Evolutionary conservation across 2,888 invertebrate species (phyloP).

Genomic region (Phasia obesa): DNA sequence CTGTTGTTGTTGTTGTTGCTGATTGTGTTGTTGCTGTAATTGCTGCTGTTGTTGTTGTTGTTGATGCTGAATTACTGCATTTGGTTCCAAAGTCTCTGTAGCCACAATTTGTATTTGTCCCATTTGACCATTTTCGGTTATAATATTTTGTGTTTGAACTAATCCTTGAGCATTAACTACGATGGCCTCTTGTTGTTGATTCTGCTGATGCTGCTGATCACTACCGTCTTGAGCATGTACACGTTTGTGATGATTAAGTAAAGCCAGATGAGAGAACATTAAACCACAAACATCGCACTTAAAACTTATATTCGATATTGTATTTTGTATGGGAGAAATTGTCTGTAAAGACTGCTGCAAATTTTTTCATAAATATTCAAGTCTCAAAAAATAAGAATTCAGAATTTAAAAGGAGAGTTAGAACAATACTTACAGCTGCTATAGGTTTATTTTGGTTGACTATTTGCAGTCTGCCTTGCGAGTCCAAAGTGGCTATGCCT

Average conservation of each 20-base stretch:
- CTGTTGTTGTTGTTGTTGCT: slow-evolving; percentile 70
- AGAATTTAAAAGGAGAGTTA: not conserved
- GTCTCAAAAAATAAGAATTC: not conserved
- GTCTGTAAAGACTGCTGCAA: slow-evolving; percentile 67
- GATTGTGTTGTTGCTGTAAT: slow-evolving; percentile 75
- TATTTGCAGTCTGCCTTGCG: slow-evolving; percentile 82
- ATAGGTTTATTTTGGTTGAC: slow-evolving; percentile 82
- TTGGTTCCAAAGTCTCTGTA: slow-evolving; percentile 82
- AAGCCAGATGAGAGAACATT: slow-evolving; percentile 91
- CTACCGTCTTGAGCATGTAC: slow-evolving; percentile 87
- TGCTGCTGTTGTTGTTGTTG: slow-evolving; percentile 66
- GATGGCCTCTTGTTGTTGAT: slow-evolving; percentile 82
- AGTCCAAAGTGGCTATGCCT: slow-evolving; percentile 82
- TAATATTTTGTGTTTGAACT: slow-evolving; percentile 82
- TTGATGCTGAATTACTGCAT: slow-evolving; percentile 70
- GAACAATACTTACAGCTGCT: slow-evolving; percentile 77
- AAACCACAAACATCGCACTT: slow-evolving; percentile 94
- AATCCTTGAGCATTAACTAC: slow-evolving; percentile 84
- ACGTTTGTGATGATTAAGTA: slow-evolving; percentile 93
- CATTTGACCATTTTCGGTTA: slow-evolving; percentile 82
- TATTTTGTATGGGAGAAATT: slow-evolving; percentile 84
- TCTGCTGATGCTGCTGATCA: slow-evolving; percentile 78
- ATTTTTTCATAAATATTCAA: not conserved
- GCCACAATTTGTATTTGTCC: slow-evolving; percentile 86
- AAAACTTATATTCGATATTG: slow-evolving; percentile 91